Evolutionary conservation across 2,113 vertebrate genomes (phyloP).

Genomic region (Salvelinus namaycush): DNA sequence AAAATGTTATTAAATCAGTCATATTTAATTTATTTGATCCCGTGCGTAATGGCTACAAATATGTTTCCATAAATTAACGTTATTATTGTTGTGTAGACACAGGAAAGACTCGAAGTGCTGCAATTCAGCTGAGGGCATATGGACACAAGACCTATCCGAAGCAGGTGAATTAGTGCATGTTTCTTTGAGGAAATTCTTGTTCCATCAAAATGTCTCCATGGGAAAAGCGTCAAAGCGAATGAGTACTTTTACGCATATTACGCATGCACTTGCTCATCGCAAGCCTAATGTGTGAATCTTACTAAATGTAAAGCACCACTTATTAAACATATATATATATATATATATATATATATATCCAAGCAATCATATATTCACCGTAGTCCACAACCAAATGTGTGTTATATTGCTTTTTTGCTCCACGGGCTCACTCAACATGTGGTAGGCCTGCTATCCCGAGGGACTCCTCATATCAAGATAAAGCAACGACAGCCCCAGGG

Average conservation of each 20-base stretch:
- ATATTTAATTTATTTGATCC: background rate
- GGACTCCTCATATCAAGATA: constrained; percentile 24
- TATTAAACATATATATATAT: background rate
- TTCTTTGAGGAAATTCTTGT: background rate
- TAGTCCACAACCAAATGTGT: constrained; percentile 7
- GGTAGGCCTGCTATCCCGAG: constrained; percentile 24
- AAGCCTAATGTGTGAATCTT: constrained; percentile 1
- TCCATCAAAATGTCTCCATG: constrained; percentile 10
- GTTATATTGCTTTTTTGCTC: constrained; percentile 10
- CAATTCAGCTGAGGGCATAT: background rate
- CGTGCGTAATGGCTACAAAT: background rate
- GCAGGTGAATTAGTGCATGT: background rate
- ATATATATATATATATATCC: background rate
- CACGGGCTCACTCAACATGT: constrained; percentile 9
- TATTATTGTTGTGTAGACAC: background rate
- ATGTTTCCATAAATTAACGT: background rate
- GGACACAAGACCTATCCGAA: background rate
- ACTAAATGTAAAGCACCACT: background rate
- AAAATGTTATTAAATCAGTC: background rate
- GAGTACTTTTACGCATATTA: background rate
- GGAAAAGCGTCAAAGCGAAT: constrained; percentile 3
- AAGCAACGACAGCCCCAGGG: constrained; percentile 43
- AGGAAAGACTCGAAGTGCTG: background rate
- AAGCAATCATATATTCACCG: background rate
- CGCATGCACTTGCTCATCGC: background rate